Evolutionary conservation across 1,140 invertebrate genomes (phyloP).

Genomic region (Pararge aegeria): DNA sequence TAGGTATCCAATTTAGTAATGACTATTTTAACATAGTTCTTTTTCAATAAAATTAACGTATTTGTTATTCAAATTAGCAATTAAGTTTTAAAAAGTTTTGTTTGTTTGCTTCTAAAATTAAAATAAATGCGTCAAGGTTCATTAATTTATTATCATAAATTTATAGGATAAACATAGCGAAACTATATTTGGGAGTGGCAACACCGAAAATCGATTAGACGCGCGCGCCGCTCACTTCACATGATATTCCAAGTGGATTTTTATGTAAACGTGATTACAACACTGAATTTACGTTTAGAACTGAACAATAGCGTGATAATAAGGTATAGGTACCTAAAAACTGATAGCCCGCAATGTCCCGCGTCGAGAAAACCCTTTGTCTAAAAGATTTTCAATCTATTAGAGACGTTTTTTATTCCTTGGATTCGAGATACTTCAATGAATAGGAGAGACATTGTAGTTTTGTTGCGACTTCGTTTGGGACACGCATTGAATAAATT

Average conservation of each 20-base stretch:
- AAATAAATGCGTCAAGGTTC: neutral
- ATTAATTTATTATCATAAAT: neutral
- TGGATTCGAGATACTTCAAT: no score
- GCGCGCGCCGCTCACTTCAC: conserved; percentile 29
- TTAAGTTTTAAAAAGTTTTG: neutral
- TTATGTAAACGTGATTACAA: conserved; percentile 35
- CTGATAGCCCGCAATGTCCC: conserved; percentile 11
- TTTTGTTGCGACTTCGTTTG: no score
- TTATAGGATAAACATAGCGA: conserved; percentile 19
- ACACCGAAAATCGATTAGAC: conserved; percentile 40
- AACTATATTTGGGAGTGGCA: conserved; percentile 31
- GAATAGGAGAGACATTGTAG: no score
- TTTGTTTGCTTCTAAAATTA: neutral
- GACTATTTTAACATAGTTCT: no score
- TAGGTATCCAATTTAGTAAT: no score
- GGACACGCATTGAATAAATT: no score
- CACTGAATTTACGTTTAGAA: conserved; percentile 27
- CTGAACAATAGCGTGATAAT: conserved; percentile 29
- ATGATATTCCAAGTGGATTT: conserved; percentile 38
- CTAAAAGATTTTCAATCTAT: neutral
- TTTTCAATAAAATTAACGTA: neutral
- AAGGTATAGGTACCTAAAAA: neutral
- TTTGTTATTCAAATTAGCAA: neutral
- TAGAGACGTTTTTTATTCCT: no score
- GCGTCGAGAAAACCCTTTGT: neutral